Base-by-base conservation (phyloP, 2,888 invertebrate species). In the Ptilodon capucinus region DNA sequence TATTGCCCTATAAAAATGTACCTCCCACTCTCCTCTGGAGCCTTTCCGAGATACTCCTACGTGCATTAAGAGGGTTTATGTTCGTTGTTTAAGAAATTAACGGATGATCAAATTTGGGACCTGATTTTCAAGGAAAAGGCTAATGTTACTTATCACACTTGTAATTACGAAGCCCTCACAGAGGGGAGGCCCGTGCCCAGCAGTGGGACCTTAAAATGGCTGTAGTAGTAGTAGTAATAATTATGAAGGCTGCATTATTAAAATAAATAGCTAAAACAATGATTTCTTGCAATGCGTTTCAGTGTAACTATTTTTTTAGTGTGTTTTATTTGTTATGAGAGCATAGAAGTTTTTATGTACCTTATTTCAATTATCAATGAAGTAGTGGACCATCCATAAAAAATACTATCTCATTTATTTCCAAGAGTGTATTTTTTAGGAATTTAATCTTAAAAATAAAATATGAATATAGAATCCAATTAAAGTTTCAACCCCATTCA, bases 1-100 rank as follows among this genome's bases (percentile, higher is more conserved):
- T 86, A 87, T 86, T 74, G 78, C 71, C 65, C 79, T 69, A 80
- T 83, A 84, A 84, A 64, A 81, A 76, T 71, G 68, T 64, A 38
- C 38, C 38, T 38, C 35, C 17, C 17, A 38, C 38, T 17, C 17
- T 19, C 38, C 38, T 11, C 19, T 19, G 19, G 18, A n/a, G 18
- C 19, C 38, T 19, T n/a, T 36, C 6, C 19, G 19, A 18, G 38
- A 38, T 9, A 13, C 19, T 38, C 18, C 5, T 4, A 13, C 19
- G 18, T 19, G 19, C 19, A 38, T 19, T 38, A 38, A 38, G 35
- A 11, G 5, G 38, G 38, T 38, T 38, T 38, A 38, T 38, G 38
- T 38, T 19, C 5, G 18, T 9, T 35, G 18, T 36, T 36, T 13
- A 38, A 35, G 19, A 13, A 38, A 38, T 38, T 38, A 38, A 38